These are phyloP conservation scores for Eilema depressum DNA, from an alignment of 2,888 invertebrate species.

Conservation along the genomic window DNA sequence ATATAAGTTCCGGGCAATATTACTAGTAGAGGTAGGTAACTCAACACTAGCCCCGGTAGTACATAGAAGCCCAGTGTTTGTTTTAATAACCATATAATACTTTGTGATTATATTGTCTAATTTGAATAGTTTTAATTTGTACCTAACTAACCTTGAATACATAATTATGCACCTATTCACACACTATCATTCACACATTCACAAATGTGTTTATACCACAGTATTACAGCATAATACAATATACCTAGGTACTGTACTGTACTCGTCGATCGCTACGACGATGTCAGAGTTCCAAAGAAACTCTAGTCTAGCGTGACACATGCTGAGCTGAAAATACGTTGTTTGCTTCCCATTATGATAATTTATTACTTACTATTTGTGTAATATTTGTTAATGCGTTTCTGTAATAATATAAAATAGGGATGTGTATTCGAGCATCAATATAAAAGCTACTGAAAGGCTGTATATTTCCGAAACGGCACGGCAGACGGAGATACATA, in stretches of 20 bases:
- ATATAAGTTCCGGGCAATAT: no score
- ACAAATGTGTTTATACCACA: not conserved
- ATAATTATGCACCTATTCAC: not conserved
- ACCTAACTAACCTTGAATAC: not conserved
- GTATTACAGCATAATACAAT: not conserved
- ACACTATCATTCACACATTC: not conserved
- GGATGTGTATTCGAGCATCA: not conserved
- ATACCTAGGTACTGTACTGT: not conserved
- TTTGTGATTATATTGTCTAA: no score
- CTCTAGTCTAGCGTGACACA: not conserved
- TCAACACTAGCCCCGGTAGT: no score
- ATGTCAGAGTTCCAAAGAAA: not conserved
- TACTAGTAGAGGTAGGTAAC: no score
- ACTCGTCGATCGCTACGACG: not conserved
- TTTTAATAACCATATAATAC: no score
- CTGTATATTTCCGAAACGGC: not conserved
- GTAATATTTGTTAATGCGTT: not conserved
- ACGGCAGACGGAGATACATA: not conserved
- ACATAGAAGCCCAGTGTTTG: no score
- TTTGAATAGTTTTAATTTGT: no score
- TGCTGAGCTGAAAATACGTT: not conserved
- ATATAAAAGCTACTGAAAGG: not conserved
- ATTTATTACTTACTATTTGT: not conserved
- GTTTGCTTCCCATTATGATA: not conserved
- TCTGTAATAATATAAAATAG: not conserved